Conservation (phyloP, 2,888 invertebrate genomes). For the Gasteruption jaculator region DNA sequence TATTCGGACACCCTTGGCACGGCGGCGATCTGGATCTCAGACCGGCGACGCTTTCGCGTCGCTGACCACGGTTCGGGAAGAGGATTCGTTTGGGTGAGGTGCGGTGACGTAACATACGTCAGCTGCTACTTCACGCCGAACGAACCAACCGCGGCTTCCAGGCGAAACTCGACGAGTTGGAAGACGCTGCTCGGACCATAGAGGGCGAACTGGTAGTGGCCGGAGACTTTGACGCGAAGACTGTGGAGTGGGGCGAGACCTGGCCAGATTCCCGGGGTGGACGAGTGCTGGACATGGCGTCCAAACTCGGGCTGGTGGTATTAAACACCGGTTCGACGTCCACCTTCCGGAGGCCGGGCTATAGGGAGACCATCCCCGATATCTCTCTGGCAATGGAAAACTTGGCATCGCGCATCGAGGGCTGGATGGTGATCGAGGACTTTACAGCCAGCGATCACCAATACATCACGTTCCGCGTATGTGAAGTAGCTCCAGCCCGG, state of each 20-base stretch:
- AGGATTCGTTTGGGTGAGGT: conserved; percentile 16
- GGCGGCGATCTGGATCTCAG: conserved; percentile 16
- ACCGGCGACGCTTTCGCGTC: no score
- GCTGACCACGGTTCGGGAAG: conserved; percentile 11
- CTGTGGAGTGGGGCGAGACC: no score
- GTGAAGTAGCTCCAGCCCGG: not conserved
- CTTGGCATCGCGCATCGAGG: conserved; percentile 8
- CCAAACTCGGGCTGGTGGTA: conserved; percentile 20
- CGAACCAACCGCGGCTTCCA: conserved; percentile 17
- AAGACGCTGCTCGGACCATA: not conserved
- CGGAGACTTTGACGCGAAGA: conserved; percentile 4
- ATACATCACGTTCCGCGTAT: conserved; percentile 12
- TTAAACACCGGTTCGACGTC: conserved; percentile 12
- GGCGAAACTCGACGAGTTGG: conserved; percentile 4
- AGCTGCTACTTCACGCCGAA: conserved; percentile 10
- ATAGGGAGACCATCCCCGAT: conserved; percentile 17
- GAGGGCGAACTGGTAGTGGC: not conserved
- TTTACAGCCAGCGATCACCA: conserved; percentile 25
- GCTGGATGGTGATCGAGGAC: no score
- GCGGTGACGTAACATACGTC: conserved; percentile 15
- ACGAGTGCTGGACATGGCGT: conserved; percentile 24
- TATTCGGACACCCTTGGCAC: conserved; percentile 14
- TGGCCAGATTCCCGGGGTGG: conserved; percentile 27
- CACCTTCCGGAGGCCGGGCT: conserved; percentile 19
- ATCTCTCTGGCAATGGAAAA: conserved; percentile 18